Evolutionary conservation across 1,140 invertebrate species (phyloP), one percentile per base, ranked within the genome.

Genomic region (Cyclargus thomasi): DNA sequence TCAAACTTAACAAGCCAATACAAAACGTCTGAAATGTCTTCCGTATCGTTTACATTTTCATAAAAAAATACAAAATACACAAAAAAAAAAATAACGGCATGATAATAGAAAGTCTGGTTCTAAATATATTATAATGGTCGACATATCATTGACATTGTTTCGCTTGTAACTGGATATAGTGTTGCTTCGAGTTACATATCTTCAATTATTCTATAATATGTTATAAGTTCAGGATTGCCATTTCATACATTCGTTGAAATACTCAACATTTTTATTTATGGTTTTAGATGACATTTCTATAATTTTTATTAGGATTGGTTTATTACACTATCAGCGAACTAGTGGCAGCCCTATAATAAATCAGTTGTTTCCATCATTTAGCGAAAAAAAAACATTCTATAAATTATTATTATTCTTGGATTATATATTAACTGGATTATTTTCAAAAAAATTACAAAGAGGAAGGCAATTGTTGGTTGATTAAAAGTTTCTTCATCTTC

Each of bases 131-230:
- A 74, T 83, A 81, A 67, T 53, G 36, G 17, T 75, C 70, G 55
- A 86, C 86, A 86, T 88, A 88, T 88, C 85, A 85, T 84, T 79
- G 67, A 77, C 83, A 82, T 88, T 86, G 83, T 85, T 86, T 79
- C 77, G 82, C 83, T 85, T 85, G 81, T 78, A 72, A 77, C 75
- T 65, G 71, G 70, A 78, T 71, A 72, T 74, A 74, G 71, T 85
- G 77, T 85, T 81, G 80, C 79, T 67, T 80, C 62, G 35, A 74
- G 70, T 69, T 64, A 80, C 79, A 81, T 81, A 81, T 78, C 75
- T 77, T 70, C 69, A 16, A 53, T 39, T 67, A 59, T 62, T 10
- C 62, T 63, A 65, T 53, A 23, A 22, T 17, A 59, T 67, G 65
- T 66, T 17, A 2, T 16, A 21, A 11, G 17, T n/a, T 20, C 6